A percentile compares a stretch with the other conserved stretches of the same genome.
phyloP scores from a whole-genome alignment of 2,113 vertebrate species.

The Oryzias celebensis region DNA sequence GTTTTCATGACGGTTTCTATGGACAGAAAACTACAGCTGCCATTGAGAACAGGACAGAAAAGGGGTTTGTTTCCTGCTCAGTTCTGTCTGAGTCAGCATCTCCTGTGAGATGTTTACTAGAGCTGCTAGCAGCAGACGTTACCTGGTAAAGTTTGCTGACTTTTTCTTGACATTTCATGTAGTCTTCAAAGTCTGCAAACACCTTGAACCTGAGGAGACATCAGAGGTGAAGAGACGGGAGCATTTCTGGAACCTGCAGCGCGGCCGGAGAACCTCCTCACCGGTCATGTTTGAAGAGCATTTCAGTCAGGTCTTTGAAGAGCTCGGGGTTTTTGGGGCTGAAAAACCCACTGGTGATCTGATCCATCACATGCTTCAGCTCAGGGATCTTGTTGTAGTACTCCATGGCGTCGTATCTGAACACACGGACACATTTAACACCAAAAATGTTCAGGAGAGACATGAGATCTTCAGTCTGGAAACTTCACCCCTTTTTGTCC shows the following conservation, averaged over 20 bases:
- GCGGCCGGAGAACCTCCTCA: constrained; percentile 46
- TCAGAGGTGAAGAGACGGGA: neutral
- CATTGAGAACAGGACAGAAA: too few relatives aligned
- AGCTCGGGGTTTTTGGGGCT: constrained; percentile 86
- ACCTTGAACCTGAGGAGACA: constrained; percentile 88
- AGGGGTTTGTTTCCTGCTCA: too few relatives aligned
- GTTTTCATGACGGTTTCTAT: too few relatives aligned
- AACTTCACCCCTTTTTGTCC: constrained; percentile 84
- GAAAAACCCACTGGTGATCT: constrained; percentile 89
- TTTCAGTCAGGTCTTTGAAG: constrained; percentile 87
- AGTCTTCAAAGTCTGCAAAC: constrained; percentile 93
- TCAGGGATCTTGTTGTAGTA: constrained; percentile 88
- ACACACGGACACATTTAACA: neutral
- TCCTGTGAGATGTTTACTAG: too few relatives aligned
- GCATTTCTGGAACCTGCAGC: too few relatives aligned
- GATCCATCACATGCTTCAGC: constrained; percentile 87
- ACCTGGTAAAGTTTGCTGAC: constrained; percentile 94
- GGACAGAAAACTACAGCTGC: too few relatives aligned
- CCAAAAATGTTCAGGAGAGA: neutral
- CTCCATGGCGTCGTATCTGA: constrained; percentile 86
- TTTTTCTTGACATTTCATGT: constrained; percentile 87
- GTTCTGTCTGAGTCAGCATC: too few relatives aligned
- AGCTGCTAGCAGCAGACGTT: constrained; percentile 22
- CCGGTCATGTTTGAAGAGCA: constrained; percentile 95
- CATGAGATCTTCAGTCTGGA: neutral